phyloP scores from a whole-genome alignment of 1,140 invertebrate species.

The Drosophila novamexicana region DNA sequence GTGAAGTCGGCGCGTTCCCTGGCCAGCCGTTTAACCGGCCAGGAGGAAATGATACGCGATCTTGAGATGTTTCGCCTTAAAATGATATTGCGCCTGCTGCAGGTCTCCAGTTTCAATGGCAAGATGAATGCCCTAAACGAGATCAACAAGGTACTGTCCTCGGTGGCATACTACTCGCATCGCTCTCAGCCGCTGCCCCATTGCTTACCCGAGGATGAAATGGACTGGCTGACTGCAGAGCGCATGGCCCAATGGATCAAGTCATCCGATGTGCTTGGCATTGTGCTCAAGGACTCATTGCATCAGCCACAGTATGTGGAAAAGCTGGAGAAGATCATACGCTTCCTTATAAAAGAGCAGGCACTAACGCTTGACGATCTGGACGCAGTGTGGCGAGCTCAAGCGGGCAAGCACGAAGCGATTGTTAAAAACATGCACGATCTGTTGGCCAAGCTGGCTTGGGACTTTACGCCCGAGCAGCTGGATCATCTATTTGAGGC shows the following conservation, averaged over 20 bases:
- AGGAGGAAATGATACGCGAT: conserved; percentile 93
- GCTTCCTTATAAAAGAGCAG: conserved; percentile 98
- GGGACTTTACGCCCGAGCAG: conserved; percentile 99
- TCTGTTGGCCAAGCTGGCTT: conserved; percentile 97
- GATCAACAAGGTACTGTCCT: conserved; percentile 98
- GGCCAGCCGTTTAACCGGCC: conserved; percentile 90
- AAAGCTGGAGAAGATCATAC: conserved; percentile 98
- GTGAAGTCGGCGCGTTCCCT: conserved; percentile 95
- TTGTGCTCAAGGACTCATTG: conserved; percentile 96
- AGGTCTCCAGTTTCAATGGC: conserved; percentile 99
- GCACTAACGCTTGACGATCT: conserved; percentile 95
- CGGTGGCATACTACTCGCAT: conserved; percentile 94
- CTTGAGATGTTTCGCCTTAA: conserved; percentile 98
- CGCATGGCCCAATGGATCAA: conserved; percentile 99
- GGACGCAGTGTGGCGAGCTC: conserved; percentile 98
- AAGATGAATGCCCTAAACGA: conserved; percentile 99
- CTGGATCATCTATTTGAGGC: conserved; percentile 98
- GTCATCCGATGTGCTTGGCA: conserved; percentile 97
- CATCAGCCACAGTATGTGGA: conserved; percentile 99
- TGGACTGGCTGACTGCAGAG: conserved; percentile 97
- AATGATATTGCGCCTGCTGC: conserved; percentile 97
- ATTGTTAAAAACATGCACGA: conserved; percentile 99
- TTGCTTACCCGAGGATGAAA: conserved; percentile 87
- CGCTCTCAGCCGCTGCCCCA: conserved; percentile 86
- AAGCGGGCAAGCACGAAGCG: conserved; percentile 97